Conservation (phyloP, 1,140 invertebrate species). For the Colletes latitarsis region DNA sequence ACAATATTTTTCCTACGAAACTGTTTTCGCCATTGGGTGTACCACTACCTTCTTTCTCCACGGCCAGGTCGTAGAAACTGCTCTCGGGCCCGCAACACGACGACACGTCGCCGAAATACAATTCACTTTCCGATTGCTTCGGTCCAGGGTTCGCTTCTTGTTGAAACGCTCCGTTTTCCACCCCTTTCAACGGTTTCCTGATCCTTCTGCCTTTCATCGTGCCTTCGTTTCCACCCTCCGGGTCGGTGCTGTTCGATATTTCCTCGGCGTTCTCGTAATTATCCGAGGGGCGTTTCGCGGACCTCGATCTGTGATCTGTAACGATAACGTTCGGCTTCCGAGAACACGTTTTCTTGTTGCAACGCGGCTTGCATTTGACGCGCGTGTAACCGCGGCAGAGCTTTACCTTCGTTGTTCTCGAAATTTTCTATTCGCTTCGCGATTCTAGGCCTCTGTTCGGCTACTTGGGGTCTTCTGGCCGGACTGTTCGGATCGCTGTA, state of each 20-base stretch:
- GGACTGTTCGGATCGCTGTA: slow-evolving; percentile 88
- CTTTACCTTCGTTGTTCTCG: slow-evolving; percentile 73
- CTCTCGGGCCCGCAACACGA: slow-evolving; percentile 86
- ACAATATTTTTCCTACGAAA: neutral
- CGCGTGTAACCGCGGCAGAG: neutral
- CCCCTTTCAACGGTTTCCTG: slow-evolving; percentile 78
- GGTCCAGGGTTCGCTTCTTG: slow-evolving; percentile 73
- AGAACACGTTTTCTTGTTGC: neutral
- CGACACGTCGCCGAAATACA: slow-evolving; percentile 93
- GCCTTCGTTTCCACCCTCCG: slow-evolving; percentile 73
- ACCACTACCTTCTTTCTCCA: slow-evolving; percentile 75
- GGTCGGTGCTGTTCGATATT: slow-evolving; percentile 73
- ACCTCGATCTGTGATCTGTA: slow-evolving; percentile 70
- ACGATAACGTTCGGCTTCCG: neutral
- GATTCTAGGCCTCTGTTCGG: slow-evolving; percentile 72
- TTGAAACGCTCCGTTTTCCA: slow-evolving; percentile 85
- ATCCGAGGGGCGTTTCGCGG: slow-evolving; percentile 72
- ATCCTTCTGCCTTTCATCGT: slow-evolving; percentile 71
- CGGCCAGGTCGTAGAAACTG: slow-evolving; percentile 77
- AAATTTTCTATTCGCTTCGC: slow-evolving; percentile 76
- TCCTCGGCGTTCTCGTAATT: slow-evolving; percentile 80
- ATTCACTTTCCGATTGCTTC: slow-evolving; percentile 85
- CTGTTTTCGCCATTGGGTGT: neutral
- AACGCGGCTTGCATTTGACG: neutral
- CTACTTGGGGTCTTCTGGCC: slow-evolving; percentile 78